A percentile compares a stretch with the other conserved stretches of the same genome.
Conservation (phyloP, 2,888 invertebrate species). For the Cephus pulcher region DNA sequence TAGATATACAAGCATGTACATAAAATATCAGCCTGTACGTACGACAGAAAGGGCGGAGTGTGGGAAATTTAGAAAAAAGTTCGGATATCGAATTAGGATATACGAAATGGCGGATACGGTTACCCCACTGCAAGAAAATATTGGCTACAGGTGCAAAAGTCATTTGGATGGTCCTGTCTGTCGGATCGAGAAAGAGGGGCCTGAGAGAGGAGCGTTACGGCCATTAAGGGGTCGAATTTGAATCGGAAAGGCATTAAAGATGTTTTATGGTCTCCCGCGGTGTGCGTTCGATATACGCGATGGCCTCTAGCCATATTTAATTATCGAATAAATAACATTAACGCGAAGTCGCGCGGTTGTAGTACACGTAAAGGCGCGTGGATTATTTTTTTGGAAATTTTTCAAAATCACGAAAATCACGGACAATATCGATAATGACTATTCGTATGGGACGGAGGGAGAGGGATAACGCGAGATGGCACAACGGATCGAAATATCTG, state of each 20-base stretch:
- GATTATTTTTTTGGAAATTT: not conserved
- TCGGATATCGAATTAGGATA: not conserved
- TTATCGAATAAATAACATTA: slow-evolving; percentile 60
- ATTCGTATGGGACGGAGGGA: not conserved
- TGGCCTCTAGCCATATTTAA: slow-evolving; percentile 51
- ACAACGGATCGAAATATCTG: slow-evolving; percentile 9
- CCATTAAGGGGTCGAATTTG: slow-evolving; percentile 50
- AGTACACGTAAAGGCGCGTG: not conserved
- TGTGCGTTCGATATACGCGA: slow-evolving; percentile 32
- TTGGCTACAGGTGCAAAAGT: slow-evolving; percentile 12
- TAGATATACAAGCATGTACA: not conserved
- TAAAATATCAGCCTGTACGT: not conserved
- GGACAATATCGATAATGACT: not conserved
- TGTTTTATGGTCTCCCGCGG: slow-evolving; percentile 55
- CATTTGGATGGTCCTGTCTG: slow-evolving; percentile 3
- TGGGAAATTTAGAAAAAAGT: not conserved
- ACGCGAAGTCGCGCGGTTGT: slow-evolving; percentile 31
- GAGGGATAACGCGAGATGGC: not conserved
- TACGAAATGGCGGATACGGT: not conserved
- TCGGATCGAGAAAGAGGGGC: not conserved
- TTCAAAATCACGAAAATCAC: not conserved
- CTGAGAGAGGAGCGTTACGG: slow-evolving; percentile 5
- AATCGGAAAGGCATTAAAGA: slow-evolving; percentile 56
- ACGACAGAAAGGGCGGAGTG: not conserved
- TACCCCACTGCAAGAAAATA: not conserved